Evolutionary conservation across 92 coral and sea anemone species (phyloP), one percentile per base, ranked within the genome.

Genomic region (Paragorgia papillata): DNA sequence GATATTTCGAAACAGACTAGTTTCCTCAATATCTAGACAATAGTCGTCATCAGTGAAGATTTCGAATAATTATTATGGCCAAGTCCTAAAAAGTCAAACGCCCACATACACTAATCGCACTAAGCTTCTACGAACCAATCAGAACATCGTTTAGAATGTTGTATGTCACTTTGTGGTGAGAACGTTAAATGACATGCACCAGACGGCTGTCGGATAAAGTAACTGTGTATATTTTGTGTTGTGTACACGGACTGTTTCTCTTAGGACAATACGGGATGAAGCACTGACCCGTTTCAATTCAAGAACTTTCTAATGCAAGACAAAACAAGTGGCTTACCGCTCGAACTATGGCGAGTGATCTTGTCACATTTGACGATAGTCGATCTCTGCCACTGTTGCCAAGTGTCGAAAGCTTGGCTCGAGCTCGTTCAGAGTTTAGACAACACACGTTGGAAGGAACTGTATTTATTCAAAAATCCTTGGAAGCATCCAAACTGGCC

Each of bases 401-500:
- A 88, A 79, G 98, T 94, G 46, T 94, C 97, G 19, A 89, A 86
- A 46, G 96, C 86, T 73, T 94, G 98, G 98, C 66, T 88, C 59
- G 98, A 94, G 79, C 75, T 94, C 1, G 98, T 94, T n/a, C 89
- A 89, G 81, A 90, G 97, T 79, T 83, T 94, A 26, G 98, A 94
- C 57, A 91, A 90, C 49, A 94, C 98, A 0, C 88, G 98, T 21
- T 94, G 98, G 98, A 94, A 90, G 33, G 86, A 88, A 58, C 88
- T 94, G 13, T 94, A 86, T 67, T 82, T 94, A 54, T 79, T 86
- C 13, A 82, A 86, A 14, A 90, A 94, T 69, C 87, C 87, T 49
- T 94, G 98, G 98, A 86, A 88, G 65, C 97, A 94, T 83, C 98
- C 98, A 15, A 90, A 90, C 79, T 94, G 98, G 98, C 98, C 98